Conservation (phyloP, 2,113 vertebrate genomes). For the Vimba vimba region DNA sequence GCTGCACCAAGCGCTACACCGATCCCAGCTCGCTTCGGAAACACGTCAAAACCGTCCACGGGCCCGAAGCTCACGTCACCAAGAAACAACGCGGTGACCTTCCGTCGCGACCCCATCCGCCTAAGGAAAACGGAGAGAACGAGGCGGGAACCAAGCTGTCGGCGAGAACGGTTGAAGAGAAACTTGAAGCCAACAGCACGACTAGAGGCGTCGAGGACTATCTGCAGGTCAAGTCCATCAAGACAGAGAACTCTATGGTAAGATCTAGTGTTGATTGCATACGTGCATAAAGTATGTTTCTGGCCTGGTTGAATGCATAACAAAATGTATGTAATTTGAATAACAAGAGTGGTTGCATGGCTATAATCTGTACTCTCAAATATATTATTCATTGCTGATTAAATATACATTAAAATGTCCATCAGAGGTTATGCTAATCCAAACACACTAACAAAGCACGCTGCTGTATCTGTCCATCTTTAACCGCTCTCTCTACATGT, state of each 20-base stretch:
- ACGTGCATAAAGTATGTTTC: not conserved
- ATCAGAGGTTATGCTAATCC: slow-evolving; percentile 19
- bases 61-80: slow-evolving; percentile 94
- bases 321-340: slow-evolving; percentile 20
- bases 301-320: not conserved
- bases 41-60: slow-evolving; percentile 97
- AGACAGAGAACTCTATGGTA: slow-evolving; percentile 95
- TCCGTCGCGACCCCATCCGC: slow-evolving; percentile 80
- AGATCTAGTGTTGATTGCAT: slow-evolving; percentile 55
- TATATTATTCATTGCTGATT: slow-evolving; percentile 36
- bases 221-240: slow-evolving; percentile 88
- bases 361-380: not conserved
- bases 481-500: slow-evolving; percentile 47
- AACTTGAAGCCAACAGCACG: slow-evolving; percentile 76
- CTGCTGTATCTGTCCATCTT: slow-evolving; percentile 21
- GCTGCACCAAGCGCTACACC: slow-evolving; percentile 97
- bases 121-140: slow-evolving; percentile 86
- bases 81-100: slow-evolving; percentile 91
- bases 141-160: slow-evolving; percentile 81
- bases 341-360: not conserved
- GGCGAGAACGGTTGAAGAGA: slow-evolving; percentile 73
- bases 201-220: slow-evolving; percentile 83
- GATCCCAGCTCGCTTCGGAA: slow-evolving; percentile 98
- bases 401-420: slow-evolving; percentile 42
- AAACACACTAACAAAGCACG: slow-evolving; percentile 52